Conservation (phyloP, 1,140 invertebrate genomes). For the Sarcophaga peregrina region DNA sequence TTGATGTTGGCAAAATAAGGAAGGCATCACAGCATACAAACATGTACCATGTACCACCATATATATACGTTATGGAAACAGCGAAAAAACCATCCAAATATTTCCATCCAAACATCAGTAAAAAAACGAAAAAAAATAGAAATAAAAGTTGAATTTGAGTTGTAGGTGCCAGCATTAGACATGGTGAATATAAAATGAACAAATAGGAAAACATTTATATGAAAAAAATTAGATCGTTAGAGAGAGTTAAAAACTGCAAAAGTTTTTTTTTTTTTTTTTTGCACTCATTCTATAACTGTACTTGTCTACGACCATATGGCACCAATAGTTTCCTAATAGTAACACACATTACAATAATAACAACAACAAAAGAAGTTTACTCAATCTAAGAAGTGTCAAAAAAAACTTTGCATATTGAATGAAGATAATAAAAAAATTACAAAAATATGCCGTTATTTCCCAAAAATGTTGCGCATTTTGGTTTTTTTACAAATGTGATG, state of each 20-base stretch:
- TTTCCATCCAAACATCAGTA: neutral
- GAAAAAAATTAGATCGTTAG: conserved; percentile 40
- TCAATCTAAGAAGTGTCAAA: too few relatives aligned
- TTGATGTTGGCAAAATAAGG: conserved; percentile 21
- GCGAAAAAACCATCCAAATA: neutral
- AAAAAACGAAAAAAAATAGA: neutral
- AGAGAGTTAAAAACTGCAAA: conserved; percentile 34
- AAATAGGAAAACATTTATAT: conserved; percentile 9
- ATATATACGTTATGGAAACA: neutral
- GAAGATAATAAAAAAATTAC: too few relatives aligned
- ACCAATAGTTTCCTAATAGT: too few relatives aligned
- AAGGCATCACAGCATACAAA: neutral
- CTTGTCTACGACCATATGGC: too few relatives aligned
- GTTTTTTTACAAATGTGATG: too few relatives aligned
- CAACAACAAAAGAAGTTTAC: too few relatives aligned
- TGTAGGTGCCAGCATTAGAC: conserved; percentile 23
- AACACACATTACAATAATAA: too few relatives aligned
- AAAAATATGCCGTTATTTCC: too few relatives aligned
- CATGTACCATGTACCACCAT: too few relatives aligned
- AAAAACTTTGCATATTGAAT: too few relatives aligned
- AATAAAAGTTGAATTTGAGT: conserved; percentile 4
- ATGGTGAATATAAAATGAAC: conserved; percentile 22
- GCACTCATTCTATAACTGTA: too few relatives aligned
- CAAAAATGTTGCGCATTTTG: too few relatives aligned
- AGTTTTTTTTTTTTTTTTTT: conserved; percentile 7